Evolutionary conservation across 2,797 vertebrate species (phyloP).

Genomic region (Spatula clypeata): DNA sequence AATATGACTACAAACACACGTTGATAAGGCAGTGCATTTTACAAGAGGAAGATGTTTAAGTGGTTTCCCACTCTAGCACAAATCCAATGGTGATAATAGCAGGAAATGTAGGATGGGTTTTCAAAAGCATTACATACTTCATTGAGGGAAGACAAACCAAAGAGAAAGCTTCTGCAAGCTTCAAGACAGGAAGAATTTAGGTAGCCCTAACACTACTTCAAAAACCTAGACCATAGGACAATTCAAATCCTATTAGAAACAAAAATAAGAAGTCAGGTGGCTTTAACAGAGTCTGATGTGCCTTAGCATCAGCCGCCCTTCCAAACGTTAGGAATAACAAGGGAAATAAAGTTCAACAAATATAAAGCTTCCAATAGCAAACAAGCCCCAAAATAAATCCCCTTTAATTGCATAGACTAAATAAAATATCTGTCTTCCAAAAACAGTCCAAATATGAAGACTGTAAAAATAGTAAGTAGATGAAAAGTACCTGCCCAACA

Average conservation of each 20-base stretch:
- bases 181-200: not conserved
- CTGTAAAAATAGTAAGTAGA: accelerated
- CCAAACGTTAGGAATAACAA: not conserved
- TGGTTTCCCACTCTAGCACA: not conserved
- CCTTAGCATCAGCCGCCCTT: not conserved
- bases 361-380: not conserved
- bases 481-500: not conserved
- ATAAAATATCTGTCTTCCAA: not conserved
- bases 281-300: not conserved
- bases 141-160: not conserved
- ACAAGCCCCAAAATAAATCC: not conserved
- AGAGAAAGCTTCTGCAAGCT: not conserved
- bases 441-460: not conserved
- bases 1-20: not conserved
- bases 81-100: not conserved
- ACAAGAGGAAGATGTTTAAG: not conserved
- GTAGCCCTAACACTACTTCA: not conserved
- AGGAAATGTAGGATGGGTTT: not conserved
- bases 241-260: not conserved
- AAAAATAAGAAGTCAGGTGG: not conserved
- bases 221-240: not conserved
- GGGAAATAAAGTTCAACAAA: not conserved
- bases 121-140: not conserved
- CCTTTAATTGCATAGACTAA: not conserved
- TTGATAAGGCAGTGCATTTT: too few species aligned